phyloP scores from a whole-genome alignment of 2,797 vertebrate species.

The Sebastes miniatus region DNA sequence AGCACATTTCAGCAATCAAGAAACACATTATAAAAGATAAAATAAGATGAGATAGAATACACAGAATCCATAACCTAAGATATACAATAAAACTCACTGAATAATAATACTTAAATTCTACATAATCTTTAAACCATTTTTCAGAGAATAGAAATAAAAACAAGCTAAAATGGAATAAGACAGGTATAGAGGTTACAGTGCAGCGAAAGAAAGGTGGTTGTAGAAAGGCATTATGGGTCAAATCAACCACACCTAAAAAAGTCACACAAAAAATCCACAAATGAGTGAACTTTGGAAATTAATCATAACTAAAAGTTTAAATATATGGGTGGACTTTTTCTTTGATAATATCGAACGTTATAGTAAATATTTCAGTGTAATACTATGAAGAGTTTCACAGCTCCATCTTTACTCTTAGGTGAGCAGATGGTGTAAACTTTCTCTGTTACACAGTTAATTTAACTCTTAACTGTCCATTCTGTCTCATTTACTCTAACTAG shows the following conservation, averaged over 20 bases:
- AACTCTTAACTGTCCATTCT: constrained; percentile 47
- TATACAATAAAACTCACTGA: no score
- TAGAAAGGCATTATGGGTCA: background rate
- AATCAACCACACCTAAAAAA: background rate
- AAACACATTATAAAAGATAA: no score
- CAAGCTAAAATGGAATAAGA: no score
- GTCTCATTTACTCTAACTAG: constrained; percentile 26
- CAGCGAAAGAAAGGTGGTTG: background rate
- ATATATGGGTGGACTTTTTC: constrained; percentile 20
- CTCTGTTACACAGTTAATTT: constrained; percentile 26
- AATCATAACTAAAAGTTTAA: background rate
- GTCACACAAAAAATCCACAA: background rate
- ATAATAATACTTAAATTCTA: no score
- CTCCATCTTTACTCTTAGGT: constrained; percentile 27
- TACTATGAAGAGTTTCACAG: background rate
- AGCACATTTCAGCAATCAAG: no score
- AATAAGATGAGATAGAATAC: no score
- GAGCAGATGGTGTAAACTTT: constrained; percentile 5
- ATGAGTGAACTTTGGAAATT: fast-evolving
- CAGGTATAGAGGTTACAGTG: no score
- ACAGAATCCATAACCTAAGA: no score
- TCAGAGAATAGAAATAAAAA: no score
- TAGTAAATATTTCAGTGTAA: background rate
- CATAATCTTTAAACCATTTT: no score
- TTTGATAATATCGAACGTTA: constrained; percentile 8